Evolutionary conservation across 2,888 invertebrate genomes (phyloP), one percentile per base, ranked within the genome.

Genomic region (Drosophila paranaensis): DNA sequence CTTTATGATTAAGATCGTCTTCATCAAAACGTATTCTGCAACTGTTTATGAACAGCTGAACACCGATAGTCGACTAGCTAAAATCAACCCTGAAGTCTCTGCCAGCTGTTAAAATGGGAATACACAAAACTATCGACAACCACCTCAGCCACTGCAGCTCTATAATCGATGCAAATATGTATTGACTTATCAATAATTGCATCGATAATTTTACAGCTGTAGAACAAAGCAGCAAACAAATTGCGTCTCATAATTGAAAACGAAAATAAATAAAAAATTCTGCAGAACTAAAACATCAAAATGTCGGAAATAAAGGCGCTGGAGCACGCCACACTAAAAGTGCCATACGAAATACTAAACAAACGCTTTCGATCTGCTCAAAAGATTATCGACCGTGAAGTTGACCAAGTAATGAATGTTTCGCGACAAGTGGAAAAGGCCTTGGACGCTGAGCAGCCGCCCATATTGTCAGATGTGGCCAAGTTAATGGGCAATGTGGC

Each of bases 301-400:
- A 98, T 98, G 98, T 96, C 97, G 92, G 98, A 98, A 94, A 94
- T 98, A 74, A 98, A 97, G 93, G 97, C 97, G 78, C 94, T 99
- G 92, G 99, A 99, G 93, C 98, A 99, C 94, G 97, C 98, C 58
- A 98, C 98, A 33, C 94, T 99, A 79, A 98, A 98, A 95, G 98
- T 99, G 77, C 99, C 99, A 2, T 99, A 99, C 91, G 99, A 99
- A 93, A 95, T 99, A 55, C 94, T 99, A 78, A 99, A 99, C 93
- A 99, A 99, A 93, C 97, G 97, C 89, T 99, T 99, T 92, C 96
- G 99, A 62, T 95, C 96, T 51, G 97, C 98, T 3, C 99, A 99
- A 93, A 98, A 99, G 88, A 96, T 96, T 13, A 93, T 99, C 66
- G 99, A 99, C 90, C 94, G 98, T 67, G 99, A 98, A 92, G 97